phyloP scores from a whole-genome alignment of 2,797 vertebrate species.

The Paguma larvata region DNA sequence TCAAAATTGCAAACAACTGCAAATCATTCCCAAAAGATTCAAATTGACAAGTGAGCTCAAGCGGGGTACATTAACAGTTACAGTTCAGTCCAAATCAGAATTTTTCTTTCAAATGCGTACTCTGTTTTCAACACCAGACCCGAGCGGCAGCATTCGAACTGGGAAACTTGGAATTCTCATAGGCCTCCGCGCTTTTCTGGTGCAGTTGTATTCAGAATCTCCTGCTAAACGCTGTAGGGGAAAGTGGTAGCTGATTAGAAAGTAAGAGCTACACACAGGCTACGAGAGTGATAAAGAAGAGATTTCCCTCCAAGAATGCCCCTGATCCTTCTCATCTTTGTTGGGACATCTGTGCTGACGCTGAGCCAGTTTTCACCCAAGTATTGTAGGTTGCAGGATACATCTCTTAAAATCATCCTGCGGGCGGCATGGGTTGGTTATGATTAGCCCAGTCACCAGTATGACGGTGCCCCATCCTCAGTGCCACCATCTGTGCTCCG shows the following conservation, averaged over 20 bases:
- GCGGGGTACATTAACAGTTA: neutral
- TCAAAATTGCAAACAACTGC: conserved; percentile 37
- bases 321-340: neutral
- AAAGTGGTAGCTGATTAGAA: neutral
- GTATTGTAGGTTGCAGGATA: neutral
- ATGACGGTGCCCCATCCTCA: conserved; percentile 40
- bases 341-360: neutral
- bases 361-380: neutral
- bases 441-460: conserved; percentile 30
- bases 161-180: neutral
- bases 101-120: neutral
- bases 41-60: neutral
- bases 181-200: neutral
- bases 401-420: conserved; percentile 26
- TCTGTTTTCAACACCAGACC: neutral
- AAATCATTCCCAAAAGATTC: neutral
- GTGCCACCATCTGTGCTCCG: conserved; percentile 70
- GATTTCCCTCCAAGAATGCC: neutral
- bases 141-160: neutral
- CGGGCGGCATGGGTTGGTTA: neutral
- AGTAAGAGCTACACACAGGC: neutral
- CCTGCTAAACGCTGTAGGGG: neutral
- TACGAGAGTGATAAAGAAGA: neutral
- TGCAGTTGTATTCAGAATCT: neutral
- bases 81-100: neutral